Conservation (phyloP, 2,888 invertebrate species). For the Ditylenchus weischeri region DNA sequence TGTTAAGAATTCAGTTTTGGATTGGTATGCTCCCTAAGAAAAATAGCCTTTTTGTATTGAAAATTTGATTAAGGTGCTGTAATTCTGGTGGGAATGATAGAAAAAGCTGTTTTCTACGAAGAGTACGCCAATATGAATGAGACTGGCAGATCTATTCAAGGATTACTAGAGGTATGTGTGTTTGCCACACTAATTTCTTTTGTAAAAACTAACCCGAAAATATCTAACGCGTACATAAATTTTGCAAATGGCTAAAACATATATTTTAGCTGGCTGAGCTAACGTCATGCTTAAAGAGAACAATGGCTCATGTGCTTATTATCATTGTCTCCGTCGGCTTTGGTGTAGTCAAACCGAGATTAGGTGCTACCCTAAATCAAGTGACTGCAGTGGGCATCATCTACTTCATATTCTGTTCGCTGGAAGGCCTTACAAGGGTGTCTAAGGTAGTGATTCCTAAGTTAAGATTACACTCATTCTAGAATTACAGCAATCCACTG, state of each 20-base stretch:
- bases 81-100: slow-evolving; percentile 63
- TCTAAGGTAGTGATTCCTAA: slow-evolving; percentile 59
- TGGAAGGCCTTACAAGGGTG: slow-evolving; percentile 80
- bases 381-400: slow-evolving; percentile 79
- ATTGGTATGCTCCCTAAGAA: slow-evolving; percentile 67
- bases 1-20: slow-evolving; percentile 90
- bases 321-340: slow-evolving; percentile 90
- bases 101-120: slow-evolving; percentile 80
- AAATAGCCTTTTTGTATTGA: background rate
- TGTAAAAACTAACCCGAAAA: too few species aligned
- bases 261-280: slow-evolving; percentile 72
- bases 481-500: slow-evolving; percentile 41
- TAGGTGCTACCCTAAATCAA: slow-evolving; percentile 82
- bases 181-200: background rate
- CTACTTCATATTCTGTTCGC: slow-evolving; percentile 79
- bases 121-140: slow-evolving; percentile 78
- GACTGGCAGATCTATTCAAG: slow-evolving; percentile 64
- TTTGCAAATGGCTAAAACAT: too few species aligned
- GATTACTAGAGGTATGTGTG: slow-evolving; percentile 59
- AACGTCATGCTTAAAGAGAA: slow-evolving; percentile 84
- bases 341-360: slow-evolving; percentile 87
- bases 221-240: too few species aligned
- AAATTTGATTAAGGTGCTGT: slow-evolving; percentile 50
- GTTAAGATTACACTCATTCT: too few species aligned
- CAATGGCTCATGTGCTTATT: slow-evolving; percentile 85